Base-by-base conservation (phyloP, 2,113 vertebrate species). In the Clarias gariepinus region DNA sequence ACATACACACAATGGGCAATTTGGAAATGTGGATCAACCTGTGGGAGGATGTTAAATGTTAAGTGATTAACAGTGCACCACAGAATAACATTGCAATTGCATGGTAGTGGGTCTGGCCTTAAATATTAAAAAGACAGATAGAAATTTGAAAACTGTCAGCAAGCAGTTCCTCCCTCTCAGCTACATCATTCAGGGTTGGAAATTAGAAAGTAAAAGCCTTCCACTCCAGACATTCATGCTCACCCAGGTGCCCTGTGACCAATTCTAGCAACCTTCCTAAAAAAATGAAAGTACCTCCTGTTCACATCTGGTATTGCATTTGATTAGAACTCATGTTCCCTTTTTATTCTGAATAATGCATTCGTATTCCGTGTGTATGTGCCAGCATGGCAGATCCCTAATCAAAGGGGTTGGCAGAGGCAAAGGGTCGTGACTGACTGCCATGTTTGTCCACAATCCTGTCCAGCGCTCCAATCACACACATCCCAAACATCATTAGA, bases 401-500 rank as follows among this genome's bases (percentile, higher is more conserved):
- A 86, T 83, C 86, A 89, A 81, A 58, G 41, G 6, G 21, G 52
- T 55, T 88, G 90, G 90, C 90, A 89, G 63, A 61, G 63, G 30
- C 64, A 19, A 63, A 74, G 64, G 81, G 80, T 83, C 82, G 25
- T 64, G 41, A 78, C 84, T 68, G 78, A 82, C 68, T 87, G 86
- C 30, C 60, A 58, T 85, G 79, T 90, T 89, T 89, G 83, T 69
- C 41, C 63, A 30, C 60, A 79, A 16, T 58, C 52, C 86, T 84
- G 36, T 90, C 84, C 85, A 79, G 87, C 81, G 83, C 36, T 66
- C 28, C 74, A 76, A 85, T 86, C 89, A 90, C 73, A 88, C 82
- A 76, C 57, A 81, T 87, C 85, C 53, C 82, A 81, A 80, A 80
- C 81, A 86, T 82, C 47, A 89, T 90, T 89, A 90, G 83, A 84